Base-by-base conservation (phyloP, 2,113 vertebrate genomes). In the Turnix velox region DNA sequence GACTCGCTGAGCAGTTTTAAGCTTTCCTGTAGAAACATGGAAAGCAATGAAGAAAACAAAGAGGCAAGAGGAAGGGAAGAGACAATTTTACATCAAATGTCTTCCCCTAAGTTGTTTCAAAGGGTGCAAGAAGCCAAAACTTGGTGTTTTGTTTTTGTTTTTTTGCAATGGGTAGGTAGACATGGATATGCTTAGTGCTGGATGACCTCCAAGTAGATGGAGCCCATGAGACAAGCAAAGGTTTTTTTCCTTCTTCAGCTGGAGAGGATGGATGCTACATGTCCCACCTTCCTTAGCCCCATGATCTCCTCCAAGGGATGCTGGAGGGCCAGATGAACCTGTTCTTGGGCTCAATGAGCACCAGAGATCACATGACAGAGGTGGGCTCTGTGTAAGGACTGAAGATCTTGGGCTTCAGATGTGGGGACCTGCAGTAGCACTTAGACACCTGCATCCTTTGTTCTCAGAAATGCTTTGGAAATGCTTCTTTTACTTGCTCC, bases 311-410 rank as follows among this genome's bases (percentile, higher is more conserved):
- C 17, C 40, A 48, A 61, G 17, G 13, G 52, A 45, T 49, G 14
- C 9, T 77, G 52, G 31, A 51, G 42, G 28, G 25, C 2, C 45
- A 31, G 18, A 24, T 68, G 24, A 27, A 40, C 42, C 12, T 54
- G 27, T 39, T 84, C 48, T 63, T 71, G 39, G 13, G 65, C 33
- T 12, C 48, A 39, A 33, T 30, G 33, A 76, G 23, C 10, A 45
- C 17, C 37, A 83, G 58, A 87, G 18, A 46, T 42, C 27, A 57
- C 1, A 5, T 3, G 2, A 55, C 9, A 39, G 15, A 13, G 2
- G 4, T 37, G 13, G 3, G 4, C 0, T 0, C 8, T 13, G 28
- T 61, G 11, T 2, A 2, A 5, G 8, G 6, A 20, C 12, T 46
- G 52, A 65, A 76, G 43, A 30, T 35, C 3, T 6, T 6, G 15